Percentiles rank a stretch among this genome's conserved stretches.
Evolutionary conservation across 2,888 invertebrate genomes (phyloP).

Genomic region (Hymenopus coronatus): DNA sequence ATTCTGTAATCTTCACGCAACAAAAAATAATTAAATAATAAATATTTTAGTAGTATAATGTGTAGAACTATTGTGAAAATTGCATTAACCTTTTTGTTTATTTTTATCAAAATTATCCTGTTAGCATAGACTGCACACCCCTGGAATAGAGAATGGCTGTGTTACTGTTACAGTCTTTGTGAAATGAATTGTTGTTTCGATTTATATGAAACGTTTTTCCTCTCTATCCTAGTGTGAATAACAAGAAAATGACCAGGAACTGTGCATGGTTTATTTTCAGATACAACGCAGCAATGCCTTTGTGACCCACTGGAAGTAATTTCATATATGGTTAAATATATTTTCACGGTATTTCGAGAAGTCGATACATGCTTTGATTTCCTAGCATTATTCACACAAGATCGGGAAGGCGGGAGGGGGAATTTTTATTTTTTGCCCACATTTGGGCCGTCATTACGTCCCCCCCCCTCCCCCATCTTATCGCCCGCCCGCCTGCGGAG

Average conservation of each 20-base stretch:
- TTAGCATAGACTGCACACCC: neutral
- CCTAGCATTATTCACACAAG: neutral
- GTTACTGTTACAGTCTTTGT: neutral
- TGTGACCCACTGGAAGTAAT: neutral
- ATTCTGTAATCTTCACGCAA: too few relatives aligned
- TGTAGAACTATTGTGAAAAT: too few relatives aligned
- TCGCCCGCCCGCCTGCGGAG: neutral
- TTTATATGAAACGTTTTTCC: neutral
- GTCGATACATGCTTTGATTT: neutral
- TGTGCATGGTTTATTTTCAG: neutral
- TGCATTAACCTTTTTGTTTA: too few relatives aligned
- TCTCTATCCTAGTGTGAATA: neutral
- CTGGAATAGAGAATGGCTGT: neutral
- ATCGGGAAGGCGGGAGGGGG: neutral
- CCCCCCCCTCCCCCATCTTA: neutral
- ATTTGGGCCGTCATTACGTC: conserved; percentile 22
- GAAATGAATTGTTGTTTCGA: neutral
- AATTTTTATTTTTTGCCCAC: neutral
- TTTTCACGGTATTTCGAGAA: neutral
- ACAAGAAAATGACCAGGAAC: neutral
- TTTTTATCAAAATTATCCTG: too few relatives aligned
- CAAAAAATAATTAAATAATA: too few relatives aligned
- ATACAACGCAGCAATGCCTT: neutral
- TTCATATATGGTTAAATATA: neutral
- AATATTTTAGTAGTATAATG: too few relatives aligned